These are phyloP conservation scores for Thymelicus acteon DNA, from an alignment of 2,888 invertebrate species.

Conservation along the genomic window DNA sequence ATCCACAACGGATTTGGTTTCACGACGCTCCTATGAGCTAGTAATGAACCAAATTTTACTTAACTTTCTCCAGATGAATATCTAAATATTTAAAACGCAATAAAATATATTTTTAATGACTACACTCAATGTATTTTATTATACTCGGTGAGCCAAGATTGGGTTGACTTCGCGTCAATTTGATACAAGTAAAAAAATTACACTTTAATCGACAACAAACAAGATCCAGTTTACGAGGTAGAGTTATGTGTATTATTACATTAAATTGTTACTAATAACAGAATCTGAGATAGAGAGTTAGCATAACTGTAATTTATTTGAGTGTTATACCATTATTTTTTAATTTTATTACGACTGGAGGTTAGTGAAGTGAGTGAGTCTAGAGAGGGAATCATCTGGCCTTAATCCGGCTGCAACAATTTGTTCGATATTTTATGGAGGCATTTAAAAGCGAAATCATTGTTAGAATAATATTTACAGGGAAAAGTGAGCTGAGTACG, in stretches of 20 bases:
- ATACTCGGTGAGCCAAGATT: constrained; percentile 62
- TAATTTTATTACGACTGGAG: constrained; percentile 54
- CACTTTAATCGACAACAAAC: constrained; percentile 79
- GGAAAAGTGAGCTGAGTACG: constrained; percentile 26
- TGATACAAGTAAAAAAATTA: constrained; percentile 76
- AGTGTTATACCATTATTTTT: constrained; percentile 64
- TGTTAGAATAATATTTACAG: constrained; percentile 33
- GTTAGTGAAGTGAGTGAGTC: not conserved
- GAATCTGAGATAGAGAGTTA: constrained; percentile 58
- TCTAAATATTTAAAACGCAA: constrained; percentile 82
- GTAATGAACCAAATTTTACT: constrained; percentile 76
- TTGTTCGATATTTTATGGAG: constrained; percentile 46
- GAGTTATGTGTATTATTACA: constrained; percentile 61
- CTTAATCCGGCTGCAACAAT: not conserved
- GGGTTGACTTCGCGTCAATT: constrained; percentile 52
- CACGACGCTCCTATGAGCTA: constrained; percentile 55
- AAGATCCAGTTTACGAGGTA: constrained; percentile 66
- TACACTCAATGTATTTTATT: constrained; percentile 74
- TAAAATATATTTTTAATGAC: constrained; percentile 82
- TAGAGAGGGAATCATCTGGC: not conserved
- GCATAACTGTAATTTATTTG: constrained; percentile 63
- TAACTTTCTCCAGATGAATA: constrained; percentile 81
- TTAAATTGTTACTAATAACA: constrained; percentile 61
- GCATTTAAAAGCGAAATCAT: constrained; percentile 39
- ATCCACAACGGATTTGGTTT: constrained; percentile 64